Evolutionary conservation across 1,140 invertebrate genomes (phyloP), one percentile per base, ranked within the genome.

Genomic region (Trichogramma pretiosum): DNA sequence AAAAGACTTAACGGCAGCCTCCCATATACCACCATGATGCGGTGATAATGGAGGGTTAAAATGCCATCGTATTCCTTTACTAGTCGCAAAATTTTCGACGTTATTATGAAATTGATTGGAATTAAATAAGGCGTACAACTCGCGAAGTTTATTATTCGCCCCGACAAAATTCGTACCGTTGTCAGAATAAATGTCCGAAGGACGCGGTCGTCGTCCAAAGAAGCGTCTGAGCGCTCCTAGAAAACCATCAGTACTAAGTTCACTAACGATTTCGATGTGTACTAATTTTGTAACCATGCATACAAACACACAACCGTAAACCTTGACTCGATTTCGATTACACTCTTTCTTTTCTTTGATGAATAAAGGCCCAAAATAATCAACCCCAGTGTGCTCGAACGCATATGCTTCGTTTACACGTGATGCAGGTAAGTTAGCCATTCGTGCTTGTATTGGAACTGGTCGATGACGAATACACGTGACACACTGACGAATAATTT

Each of bases 151-250:
- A 11, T 19, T 47, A 28, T 53, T 50, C 0, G 59, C 60, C 5
- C 63, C 63, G 2, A 61, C 54, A 53, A 68, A 68, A 45, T 64
- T 68, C 5, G 56, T 67, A 8, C 56, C 67, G 52, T 62, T 64
- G 46, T 71, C 66, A 13, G 50, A 61, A 18, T 53, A 54, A 1
- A 69, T 45, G 18, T 53, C 14, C 7, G 38, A 3, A 3, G 59
- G 49, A 11, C 50, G 18, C 10, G 60, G 59, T 19, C 62, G 33
- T 23, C 59, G 39, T 10, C 52, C 14, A 10, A 55, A 50, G 43
- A 68, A 68, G 22, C 60, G 46, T 11, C 34, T 38, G 1, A 68
- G 42, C 0, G 59, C 48, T 9, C 40, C 35, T 2, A 67, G 22
- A 35, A 65, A 63, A 8, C 32, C 36, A 19, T 60, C 53, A 0